Evolutionary conservation across 2,797 vertebrate genomes (phyloP).

Genomic region (Bovichtus variegatus): DNA sequence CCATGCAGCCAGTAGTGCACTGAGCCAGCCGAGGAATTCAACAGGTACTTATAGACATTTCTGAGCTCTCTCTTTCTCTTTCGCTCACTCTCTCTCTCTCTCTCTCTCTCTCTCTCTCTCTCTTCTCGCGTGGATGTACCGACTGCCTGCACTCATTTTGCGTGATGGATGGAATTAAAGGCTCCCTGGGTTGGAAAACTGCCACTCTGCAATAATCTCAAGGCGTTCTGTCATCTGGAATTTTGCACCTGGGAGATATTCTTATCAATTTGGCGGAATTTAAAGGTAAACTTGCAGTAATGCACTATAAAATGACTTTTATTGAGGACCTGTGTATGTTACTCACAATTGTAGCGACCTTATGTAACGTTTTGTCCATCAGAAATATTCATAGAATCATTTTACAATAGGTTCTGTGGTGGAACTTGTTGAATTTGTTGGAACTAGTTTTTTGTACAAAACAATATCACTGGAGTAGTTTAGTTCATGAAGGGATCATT

Average conservation of each 20-base stretch:
- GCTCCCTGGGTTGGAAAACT: constrained; percentile 8
- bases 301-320: background rate
- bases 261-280: constrained; percentile 11
- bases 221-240: constrained; percentile 21
- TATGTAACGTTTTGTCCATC: background rate
- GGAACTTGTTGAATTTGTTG: background rate
- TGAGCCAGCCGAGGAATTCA: constrained; percentile 72
- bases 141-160: constrained; percentile 13
- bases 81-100: constrained; percentile 1
- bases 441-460: background rate
- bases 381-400: background rate
- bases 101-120: constrained; percentile 5
- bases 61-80: constrained; percentile 11
- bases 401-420: background rate
- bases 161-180: constrained; percentile 67
- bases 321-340: background rate
- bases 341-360: too few species aligned
- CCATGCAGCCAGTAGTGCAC: constrained; percentile 39
- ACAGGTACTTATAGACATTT: constrained; percentile 59
- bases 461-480: background rate
- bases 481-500: background rate
- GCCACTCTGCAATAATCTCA: constrained; percentile 22
- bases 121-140: constrained; percentile 41
- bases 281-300: constrained; percentile 44
- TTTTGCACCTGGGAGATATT: constrained; percentile 40